Percentiles rank a stretch among this genome's conserved stretches.
phyloP scores from a whole-genome alignment of 2,113 vertebrate species.

The Calyptommatus sinebrachiatus region DNA sequence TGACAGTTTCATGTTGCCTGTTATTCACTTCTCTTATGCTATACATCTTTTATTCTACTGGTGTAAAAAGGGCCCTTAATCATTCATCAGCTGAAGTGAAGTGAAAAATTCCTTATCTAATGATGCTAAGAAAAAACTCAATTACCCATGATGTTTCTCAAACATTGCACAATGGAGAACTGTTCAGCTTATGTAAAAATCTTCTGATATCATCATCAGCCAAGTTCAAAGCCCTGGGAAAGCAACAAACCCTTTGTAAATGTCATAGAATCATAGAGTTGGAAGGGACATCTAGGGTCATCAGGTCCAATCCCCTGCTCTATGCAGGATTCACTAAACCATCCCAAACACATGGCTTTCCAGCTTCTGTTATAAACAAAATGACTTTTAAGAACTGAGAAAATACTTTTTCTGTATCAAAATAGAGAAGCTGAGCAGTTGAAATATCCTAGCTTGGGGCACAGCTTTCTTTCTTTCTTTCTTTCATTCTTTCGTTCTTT shows the following conservation, averaged over 20 bases:
- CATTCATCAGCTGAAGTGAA: conserved; percentile 40
- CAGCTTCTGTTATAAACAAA: too few relatives aligned
- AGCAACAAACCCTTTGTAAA: conserved; percentile 25
- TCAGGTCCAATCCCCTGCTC: too few relatives aligned
- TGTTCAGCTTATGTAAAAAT: conserved; percentile 21
- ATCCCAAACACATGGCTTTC: too few relatives aligned
- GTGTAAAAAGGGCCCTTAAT: conserved; percentile 47
- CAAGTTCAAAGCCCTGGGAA: conserved; percentile 28
- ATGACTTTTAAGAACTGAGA: background rate
- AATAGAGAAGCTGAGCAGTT: background rate
- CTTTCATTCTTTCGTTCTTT: too few relatives aligned
- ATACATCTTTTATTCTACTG: conserved; percentile 32
- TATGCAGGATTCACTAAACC: too few relatives aligned
- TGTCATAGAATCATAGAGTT: too few relatives aligned
- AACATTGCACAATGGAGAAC: conserved; percentile 40
- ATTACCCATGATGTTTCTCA: conserved; percentile 42
- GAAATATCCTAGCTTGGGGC: too few relatives aligned
- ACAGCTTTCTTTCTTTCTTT: too few relatives aligned
- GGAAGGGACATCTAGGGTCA: too few relatives aligned
- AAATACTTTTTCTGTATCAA: conserved; percentile 7
- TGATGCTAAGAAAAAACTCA: conserved; percentile 39
- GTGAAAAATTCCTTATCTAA: conserved; percentile 48
- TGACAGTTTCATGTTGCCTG: conserved; percentile 38
- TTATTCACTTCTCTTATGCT: conserved; percentile 41
- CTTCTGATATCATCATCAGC: conserved; percentile 27